phyloP scores from a whole-genome alignment of 2,888 invertebrate genomes.

The Lepas anatifera region DNA sequence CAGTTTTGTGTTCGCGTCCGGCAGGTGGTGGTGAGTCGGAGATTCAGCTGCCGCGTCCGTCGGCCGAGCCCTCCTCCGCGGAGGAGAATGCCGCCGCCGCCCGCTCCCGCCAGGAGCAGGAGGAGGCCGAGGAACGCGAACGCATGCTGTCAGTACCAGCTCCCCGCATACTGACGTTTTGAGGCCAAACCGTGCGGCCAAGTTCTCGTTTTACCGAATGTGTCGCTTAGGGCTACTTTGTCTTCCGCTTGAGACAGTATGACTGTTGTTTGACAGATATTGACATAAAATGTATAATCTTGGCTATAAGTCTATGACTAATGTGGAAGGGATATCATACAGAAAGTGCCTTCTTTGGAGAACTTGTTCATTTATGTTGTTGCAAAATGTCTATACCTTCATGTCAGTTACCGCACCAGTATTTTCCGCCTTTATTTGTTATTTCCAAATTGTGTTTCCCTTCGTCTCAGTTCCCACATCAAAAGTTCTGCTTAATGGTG shows the following conservation, averaged over 20 bases:
- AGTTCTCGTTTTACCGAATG: background rate
- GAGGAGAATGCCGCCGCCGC: conserved; percentile 28
- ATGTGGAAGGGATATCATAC: too few relatives aligned
- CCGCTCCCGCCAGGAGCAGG: conserved; percentile 62
- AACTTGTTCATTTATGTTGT: too few relatives aligned
- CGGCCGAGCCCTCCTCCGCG: background rate
- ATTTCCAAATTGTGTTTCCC: too few relatives aligned
- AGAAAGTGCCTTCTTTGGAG: too few relatives aligned
- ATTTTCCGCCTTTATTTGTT: too few relatives aligned
- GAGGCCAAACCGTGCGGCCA: background rate
- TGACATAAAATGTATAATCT: background rate
- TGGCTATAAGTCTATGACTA: too few relatives aligned
- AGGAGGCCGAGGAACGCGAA: conserved; percentile 88
- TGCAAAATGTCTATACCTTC: too few relatives aligned
- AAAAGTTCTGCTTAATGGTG: background rate
- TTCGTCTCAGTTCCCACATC: background rate
- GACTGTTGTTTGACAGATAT: background rate
- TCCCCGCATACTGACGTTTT: background rate
- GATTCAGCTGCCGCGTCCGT: background rate
- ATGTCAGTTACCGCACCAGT: too few relatives aligned
- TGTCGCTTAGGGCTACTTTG: background rate
- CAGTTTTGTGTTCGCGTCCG: background rate
- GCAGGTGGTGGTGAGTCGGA: conserved; percentile 22
- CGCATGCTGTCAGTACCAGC: conserved; percentile 78
- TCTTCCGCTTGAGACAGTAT: too few relatives aligned